Base-by-base conservation (phyloP, 2,113 vertebrate species). In the Corythoichthys intestinalis region DNA sequence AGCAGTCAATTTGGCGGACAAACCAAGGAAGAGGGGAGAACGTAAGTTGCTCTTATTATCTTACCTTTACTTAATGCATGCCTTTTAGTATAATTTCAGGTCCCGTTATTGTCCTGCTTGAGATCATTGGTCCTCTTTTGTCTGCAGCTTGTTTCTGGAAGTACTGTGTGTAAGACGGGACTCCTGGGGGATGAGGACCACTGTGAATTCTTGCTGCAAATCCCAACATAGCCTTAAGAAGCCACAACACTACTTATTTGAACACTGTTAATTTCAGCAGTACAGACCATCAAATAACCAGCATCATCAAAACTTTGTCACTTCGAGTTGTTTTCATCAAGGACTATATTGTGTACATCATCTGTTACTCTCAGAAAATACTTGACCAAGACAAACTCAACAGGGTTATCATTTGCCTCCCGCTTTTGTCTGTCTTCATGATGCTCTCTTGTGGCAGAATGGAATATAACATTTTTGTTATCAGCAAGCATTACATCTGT, bases 71-170 rank as follows among this genome's bases (percentile, higher is more conserved):
- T 48, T 44, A 48, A 15, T 15, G 34, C 34, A 15, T 58, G 34
- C 34, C 34, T 37, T 34, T 58, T 2, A 6, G 0, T 37, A 37
- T 37, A 13, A 37, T 37, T 58, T 58, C 1, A 15, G 20, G 28
- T 54, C 0, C 0, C 28, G 12, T 39, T 12, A 2, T 57, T 44
- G 41, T 57, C 15, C 10, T 71, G 34, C 39, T 38, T 56, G 37
- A 41, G 2, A 56, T 54, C 4, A 44, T 9, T 56, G 17, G 28
- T 56, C 15, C 65, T 39, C 28, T 76, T 63, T 66, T 0, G 4
- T 72, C 48, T 49, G 63, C 78, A 93, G 92, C 90, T 67, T 92
- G 92, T 72, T 93, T 92, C 78, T 93, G 92, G 92, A 93, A 93
- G 77, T 93, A 93, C 75, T 93, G 91, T 70, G 90, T 93, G 71